Base-by-base conservation (phyloP, 1,140 invertebrate genomes). In the Calephelis virginiensis region DNA sequence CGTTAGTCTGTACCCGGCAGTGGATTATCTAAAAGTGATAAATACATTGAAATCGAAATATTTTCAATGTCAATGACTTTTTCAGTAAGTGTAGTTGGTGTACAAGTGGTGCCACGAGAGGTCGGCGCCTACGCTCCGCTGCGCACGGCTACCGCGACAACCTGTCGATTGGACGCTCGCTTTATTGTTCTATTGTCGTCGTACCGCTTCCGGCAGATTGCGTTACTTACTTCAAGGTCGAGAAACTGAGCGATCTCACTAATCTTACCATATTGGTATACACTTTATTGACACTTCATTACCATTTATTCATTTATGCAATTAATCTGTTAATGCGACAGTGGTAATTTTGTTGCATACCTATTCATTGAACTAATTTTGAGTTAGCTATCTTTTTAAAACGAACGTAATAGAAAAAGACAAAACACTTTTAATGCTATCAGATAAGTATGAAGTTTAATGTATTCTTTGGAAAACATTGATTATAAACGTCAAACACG, bases 101-200 rank as follows among this genome's bases (percentile, higher is more conserved):
- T 56, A 14, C 6, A 56, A 37, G 53, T 17, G 49, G 13, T 56
- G 6, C 17, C 53, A 53, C 66, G 68, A 46, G 71, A 76, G 75
- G 75, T 70, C 73, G 67, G 64, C 75, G 71, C 76, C 79, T 68
- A 78, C 80, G 71, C 74, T 61, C 60, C 72, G 61, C 46, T 71
- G 53, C 53, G 28, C 53, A 56, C 12, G 53, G 53, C 10, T 56
- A 56, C 53, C 28, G 53, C 49, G 63, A 56, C 50, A 50, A 53
- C 28, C 48, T 62, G 47, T 48, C 62, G 17, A 64, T 56, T 64
- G 63, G 53, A 56, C 53, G 53, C 53, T 56, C 53, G 66, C 63
- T 67, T 70, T 63, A 72, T 78, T 78, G 71, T 76, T 76, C 64
- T 78, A 70, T 72, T 67, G 49, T 63, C 67, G 50, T 40, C 66